phyloP scores from a whole-genome alignment of 2,888 invertebrate species.

The Pardosa pseudoannulata region DNA sequence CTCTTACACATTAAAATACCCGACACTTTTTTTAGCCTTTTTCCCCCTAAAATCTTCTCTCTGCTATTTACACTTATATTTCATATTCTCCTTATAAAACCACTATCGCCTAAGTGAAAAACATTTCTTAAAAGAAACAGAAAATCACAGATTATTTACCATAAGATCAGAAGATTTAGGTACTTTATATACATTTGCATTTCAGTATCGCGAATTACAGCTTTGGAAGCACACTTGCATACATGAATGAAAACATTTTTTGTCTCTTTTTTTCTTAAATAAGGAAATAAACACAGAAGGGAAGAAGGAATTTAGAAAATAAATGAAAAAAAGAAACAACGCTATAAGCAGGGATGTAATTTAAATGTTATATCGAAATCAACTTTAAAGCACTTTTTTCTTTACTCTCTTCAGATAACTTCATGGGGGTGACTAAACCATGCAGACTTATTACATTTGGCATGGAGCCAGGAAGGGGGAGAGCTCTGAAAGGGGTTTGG shows the following conservation, averaged over 20 bases:
- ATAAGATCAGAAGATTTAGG: slow-evolving; percentile 57
- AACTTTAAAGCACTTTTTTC: slow-evolving; percentile 60
- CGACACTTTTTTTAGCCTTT: slow-evolving; percentile 26
- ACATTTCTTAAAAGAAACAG: slow-evolving; percentile 60
- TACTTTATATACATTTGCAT: slow-evolving; percentile 63
- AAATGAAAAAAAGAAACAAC: slow-evolving; percentile 27
- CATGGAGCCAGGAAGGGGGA: slow-evolving; percentile 36
- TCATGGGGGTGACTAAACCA: slow-evolving; percentile 55
- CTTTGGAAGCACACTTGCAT: slow-evolving; percentile 18
- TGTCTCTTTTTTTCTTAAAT: slow-evolving; percentile 30
- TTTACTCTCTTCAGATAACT: slow-evolving; percentile 52
- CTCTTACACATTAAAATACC: slow-evolving; percentile 50
- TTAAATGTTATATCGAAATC: slow-evolving; percentile 70
- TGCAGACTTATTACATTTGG: slow-evolving; percentile 69
- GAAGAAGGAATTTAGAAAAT: slow-evolving; percentile 31
- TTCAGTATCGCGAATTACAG: slow-evolving; percentile 56
- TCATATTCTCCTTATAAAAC: slow-evolving; percentile 39
- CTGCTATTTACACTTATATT: slow-evolving; percentile 59
- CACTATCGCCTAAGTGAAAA: slow-evolving; percentile 55
- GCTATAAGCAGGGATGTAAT: slow-evolving; percentile 61
- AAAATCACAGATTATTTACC: slow-evolving; percentile 65
- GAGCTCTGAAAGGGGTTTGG: slow-evolving; percentile 6
- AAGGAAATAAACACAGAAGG: slow-evolving; percentile 48
- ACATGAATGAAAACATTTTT: slow-evolving; percentile 16
- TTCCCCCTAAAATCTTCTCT: slow-evolving; percentile 7